Base-by-base conservation (phyloP, 2,888 invertebrate species). In the Eumerus sabulonum region DNA sequence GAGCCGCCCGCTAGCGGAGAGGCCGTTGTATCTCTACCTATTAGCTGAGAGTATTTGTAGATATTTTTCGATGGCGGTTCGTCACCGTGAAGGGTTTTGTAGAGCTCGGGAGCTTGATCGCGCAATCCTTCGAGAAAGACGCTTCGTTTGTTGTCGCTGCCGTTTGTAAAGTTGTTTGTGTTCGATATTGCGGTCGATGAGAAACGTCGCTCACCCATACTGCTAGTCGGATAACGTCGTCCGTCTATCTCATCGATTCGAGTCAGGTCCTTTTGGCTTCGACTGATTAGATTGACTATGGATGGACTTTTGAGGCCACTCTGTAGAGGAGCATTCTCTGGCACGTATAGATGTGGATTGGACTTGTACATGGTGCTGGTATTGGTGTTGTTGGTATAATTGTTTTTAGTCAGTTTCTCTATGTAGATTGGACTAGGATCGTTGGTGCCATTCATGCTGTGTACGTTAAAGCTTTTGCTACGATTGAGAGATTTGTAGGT, bases 381-480 rank as follows among this genome's bases (percentile, higher is more conserved):
- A 42, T 64, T 38, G 4, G 38, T 81, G 42, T 19, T 62, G 45
- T 51, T 79, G 74, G 91, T 90, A 82, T 87, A 87, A 71, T 86
- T 87, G 76, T 88, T 88, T 19, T 86, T 83, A 9, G 86, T 86
- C 60, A 88, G 79, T 83, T 89, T 88, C 83, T 88, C 87, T 72
- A 89, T 84, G 83, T 88, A 83, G 76, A 87, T 88, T 81, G 89
- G 88, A 86, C 88, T 88, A 84, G 89, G 88, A 84, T 90, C 90
- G 63, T 90, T 90, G 76, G 88, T 89, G 51, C 89, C 89, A 54
- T 89, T 89, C 85, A 89, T 85, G 71, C 92, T 93, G 84, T 95
- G 94, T 83, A 95, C 93, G 90, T 95, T 95, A 90, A 96, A 95
- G 87, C 95, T 95, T 89, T 96, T 95, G 89, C 95, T 95, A 73